phyloP scores from a whole-genome alignment of 2,797 vertebrate genomes.

The Botia kubotai region DNA sequence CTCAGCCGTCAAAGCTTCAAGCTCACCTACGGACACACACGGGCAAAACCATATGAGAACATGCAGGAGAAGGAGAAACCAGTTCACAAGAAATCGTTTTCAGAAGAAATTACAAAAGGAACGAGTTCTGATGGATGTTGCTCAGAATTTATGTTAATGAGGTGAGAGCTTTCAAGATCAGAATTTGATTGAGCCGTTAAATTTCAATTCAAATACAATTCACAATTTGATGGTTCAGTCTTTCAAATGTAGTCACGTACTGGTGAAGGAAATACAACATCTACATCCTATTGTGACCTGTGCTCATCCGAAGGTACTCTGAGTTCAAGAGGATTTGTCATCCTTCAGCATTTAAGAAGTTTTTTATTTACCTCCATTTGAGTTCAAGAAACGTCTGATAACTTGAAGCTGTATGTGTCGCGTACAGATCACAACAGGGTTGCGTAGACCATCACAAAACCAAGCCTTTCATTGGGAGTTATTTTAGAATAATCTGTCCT shows the following conservation, averaged over 20 bases:
- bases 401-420: not conserved
- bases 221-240: not conserved
- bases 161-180: not conserved
- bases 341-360: not conserved
- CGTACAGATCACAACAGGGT: constrained; percentile 32
- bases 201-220: not conserved
- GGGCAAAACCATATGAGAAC: constrained; percentile 59
- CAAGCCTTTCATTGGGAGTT: not conserved
- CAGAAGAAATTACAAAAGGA: not conserved
- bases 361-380: constrained; percentile 2
- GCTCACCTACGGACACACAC: constrained; percentile 70
- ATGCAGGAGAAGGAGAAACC: not conserved
- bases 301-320: constrained; percentile 30
- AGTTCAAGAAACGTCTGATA: not conserved
- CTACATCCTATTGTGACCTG: not conserved
- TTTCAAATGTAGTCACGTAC: not conserved
- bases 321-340: not conserved
- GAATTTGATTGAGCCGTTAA: not conserved
- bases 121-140: not conserved
- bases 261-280: constrained; percentile 20
- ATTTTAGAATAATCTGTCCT: constrained; percentile 16
- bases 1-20: constrained; percentile 72
- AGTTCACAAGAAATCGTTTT: no score
- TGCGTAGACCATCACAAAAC: constrained; percentile 3
- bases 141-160: not conserved